Conservation (phyloP, 2,888 invertebrate species). For the Stenchaetothrips biformis region DNA sequence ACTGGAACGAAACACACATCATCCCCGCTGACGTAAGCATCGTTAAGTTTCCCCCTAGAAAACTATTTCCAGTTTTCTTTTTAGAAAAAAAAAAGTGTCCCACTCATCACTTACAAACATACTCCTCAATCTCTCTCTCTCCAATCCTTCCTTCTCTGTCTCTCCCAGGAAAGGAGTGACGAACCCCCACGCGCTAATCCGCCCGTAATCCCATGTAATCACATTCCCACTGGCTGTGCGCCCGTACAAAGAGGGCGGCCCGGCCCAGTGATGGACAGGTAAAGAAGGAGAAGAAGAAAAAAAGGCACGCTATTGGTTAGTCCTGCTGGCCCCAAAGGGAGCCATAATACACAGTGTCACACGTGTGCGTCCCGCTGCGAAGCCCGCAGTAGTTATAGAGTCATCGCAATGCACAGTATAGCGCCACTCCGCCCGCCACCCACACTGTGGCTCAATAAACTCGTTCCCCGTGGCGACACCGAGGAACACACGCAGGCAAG, state of each 20-base stretch:
- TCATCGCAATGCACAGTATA: too few relatives aligned
- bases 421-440: too few relatives aligned
- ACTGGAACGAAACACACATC: too few relatives aligned
- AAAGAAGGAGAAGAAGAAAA: not conserved
- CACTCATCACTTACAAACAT: not conserved
- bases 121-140: too few relatives aligned
- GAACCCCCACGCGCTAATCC: not conserved
- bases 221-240: not conserved
- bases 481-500: too few relatives aligned
- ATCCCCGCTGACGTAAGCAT: too few relatives aligned
- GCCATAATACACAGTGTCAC: not conserved
- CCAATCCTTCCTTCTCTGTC: not conserved
- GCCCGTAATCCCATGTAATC: constrained; percentile 14
- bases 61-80: too few relatives aligned
- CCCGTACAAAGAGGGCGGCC: not conserved
- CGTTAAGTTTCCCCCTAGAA: too few relatives aligned
- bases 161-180: constrained; percentile 10
- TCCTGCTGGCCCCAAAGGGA: not conserved
- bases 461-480: too few relatives aligned
- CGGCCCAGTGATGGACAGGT: not conserved
- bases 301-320: not conserved
- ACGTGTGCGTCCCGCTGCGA: not conserved
- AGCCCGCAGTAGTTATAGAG: too few relatives aligned
- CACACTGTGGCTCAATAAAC: too few relatives aligned
- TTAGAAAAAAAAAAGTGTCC: too few relatives aligned